phyloP scores from a whole-genome alignment of 2,888 invertebrate species.

The Exephanes ischioxanthus region DNA sequence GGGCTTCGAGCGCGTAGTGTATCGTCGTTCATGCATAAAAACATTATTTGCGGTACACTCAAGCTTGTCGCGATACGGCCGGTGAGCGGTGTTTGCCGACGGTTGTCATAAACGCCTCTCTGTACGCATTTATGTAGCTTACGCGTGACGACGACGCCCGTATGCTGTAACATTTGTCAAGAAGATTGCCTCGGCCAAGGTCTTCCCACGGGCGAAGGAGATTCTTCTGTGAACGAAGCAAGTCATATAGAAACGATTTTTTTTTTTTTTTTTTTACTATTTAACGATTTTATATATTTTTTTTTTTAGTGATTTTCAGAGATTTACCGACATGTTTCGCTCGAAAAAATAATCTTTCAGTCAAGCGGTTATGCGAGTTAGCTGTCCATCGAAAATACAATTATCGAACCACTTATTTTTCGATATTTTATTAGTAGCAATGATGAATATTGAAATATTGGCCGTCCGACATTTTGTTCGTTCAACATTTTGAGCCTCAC shows the following conservation, averaged over 20 bases:
- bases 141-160: conserved; percentile 5
- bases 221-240: not conserved
- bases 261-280: no score
- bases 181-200: not conserved
- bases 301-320: not conserved
- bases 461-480: no score
- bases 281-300: not conserved
- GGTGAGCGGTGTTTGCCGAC: conserved; percentile 21
- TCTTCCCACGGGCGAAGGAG: not conserved
- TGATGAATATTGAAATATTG: no score
- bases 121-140: conserved; percentile 4
- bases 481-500: no score
- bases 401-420: no score
- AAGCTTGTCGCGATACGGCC: conserved; percentile 11
- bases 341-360: no score
- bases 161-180: conserved; percentile 1
- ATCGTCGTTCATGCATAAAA: conserved; percentile 47
- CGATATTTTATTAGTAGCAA: no score
- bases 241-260: not conserved
- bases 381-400: no score
- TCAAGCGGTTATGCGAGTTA: no score
- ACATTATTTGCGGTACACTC: conserved; percentile 60
- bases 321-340: no score
- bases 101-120: conserved; percentile 10
- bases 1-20: not conserved